These are phyloP conservation scores for Datnioides undecimradiatus DNA, from an alignment of 2,113 vertebrate species.

Conservation along the genomic window DNA sequence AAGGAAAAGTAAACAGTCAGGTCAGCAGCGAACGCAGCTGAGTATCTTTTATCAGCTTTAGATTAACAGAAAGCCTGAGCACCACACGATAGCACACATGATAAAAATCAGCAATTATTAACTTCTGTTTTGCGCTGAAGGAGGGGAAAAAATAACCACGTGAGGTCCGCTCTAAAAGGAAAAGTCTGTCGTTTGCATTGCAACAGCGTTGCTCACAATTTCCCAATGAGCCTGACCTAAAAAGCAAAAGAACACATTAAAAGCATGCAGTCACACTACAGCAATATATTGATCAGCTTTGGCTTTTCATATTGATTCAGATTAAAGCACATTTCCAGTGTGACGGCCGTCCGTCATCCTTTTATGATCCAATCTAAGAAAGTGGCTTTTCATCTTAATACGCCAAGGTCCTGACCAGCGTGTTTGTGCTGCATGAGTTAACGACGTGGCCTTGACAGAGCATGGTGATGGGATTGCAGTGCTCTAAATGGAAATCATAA, in stretches of 20 bases:
- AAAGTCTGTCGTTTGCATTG: constrained; percentile 2
- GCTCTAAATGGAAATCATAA: constrained; percentile 13
- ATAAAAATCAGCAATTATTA: constrained; percentile 49
- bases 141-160: constrained; percentile 12
- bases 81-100: background rate
- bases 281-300: constrained; percentile 28
- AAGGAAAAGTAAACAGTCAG: constrained; percentile 78
- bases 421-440: constrained; percentile 5
- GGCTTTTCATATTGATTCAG: constrained; percentile 52
- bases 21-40: constrained; percentile 52
- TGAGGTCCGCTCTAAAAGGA: background rate
- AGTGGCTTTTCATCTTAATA: constrained; percentile 51
- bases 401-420: background rate
- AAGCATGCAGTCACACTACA: background rate
- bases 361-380: constrained; percentile 63
- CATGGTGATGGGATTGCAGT: background rate
- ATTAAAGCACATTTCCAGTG: constrained; percentile 38
- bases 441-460: background rate
- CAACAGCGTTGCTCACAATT: background rate
- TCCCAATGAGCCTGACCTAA: constrained; percentile 24
- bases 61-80: constrained; percentile 45
- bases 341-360: constrained; percentile 45
- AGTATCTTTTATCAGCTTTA: constrained; percentile 65
- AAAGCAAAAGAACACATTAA: constrained; percentile 9
- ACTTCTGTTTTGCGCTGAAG: constrained; percentile 24